phyloP scores from a whole-genome alignment of 1,140 invertebrate genomes.

The Neelides sp. region DNA sequence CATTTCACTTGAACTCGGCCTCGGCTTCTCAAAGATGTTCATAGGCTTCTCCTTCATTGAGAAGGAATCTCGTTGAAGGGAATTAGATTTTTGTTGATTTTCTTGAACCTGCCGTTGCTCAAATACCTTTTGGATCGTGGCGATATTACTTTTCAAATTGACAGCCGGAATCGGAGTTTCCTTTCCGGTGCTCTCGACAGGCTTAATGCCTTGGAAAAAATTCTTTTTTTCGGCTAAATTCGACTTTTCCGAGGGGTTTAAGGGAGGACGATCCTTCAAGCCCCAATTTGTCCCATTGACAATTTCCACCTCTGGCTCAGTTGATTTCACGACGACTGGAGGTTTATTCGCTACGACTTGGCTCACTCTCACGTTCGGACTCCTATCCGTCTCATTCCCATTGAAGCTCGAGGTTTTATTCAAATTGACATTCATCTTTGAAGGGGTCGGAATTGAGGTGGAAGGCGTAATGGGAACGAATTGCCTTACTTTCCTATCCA shows the following conservation, averaged over 20 bases:
- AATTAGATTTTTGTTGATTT: slow-evolving; percentile 8
- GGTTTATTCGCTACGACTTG: neutral
- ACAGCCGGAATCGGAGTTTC: slow-evolving; percentile 26
- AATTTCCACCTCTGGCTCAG: neutral
- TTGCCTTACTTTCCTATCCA: no score
- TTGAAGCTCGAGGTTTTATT: no score
- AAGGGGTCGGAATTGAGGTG: no score
- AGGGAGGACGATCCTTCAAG: no score
- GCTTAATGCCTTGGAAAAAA: slow-evolving; percentile 28
- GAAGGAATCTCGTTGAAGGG: neutral
- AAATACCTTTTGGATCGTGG: slow-evolving; percentile 30
- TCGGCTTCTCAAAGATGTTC: neutral
- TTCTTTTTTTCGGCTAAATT: slow-evolving; percentile 17
- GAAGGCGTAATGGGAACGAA: no score
- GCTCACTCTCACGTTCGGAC: no score
- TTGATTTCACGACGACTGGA: neutral
- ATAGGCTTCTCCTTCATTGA: no score
- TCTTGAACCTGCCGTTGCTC: slow-evolving; percentile 16
- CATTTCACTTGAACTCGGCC: neutral
- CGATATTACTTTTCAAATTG: slow-evolving; percentile 29
- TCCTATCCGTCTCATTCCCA: no score
- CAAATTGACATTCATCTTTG: no score
- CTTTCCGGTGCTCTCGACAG: slow-evolving; percentile 19
- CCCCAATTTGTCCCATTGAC: no score
- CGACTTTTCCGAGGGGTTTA: no score